Percentiles rank a stretch among this genome's conserved stretches.
These are phyloP conservation scores for Orthosia gothica DNA, from an alignment of 2,888 invertebrate species.

Conservation along the genomic window DNA sequence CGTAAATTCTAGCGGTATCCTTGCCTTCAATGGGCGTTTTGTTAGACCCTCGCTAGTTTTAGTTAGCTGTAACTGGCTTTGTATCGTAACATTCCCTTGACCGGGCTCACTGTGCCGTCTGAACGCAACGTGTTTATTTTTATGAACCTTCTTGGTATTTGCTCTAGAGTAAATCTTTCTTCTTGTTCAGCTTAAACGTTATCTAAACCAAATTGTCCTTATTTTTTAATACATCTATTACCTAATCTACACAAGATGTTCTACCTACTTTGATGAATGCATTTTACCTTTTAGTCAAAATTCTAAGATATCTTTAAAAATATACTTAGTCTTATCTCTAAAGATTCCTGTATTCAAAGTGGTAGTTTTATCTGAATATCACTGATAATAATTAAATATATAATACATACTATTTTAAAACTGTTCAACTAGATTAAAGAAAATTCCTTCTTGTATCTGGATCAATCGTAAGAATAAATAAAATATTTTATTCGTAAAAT, in stretches of 20 bases:
- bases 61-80: slow-evolving; percentile 57
- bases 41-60: slow-evolving; percentile 56
- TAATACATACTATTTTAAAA: slow-evolving; percentile 55
- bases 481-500: slow-evolving; percentile 33
- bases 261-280: slow-evolving; percentile 61
- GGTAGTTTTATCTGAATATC: slow-evolving; percentile 66
- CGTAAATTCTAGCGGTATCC: slow-evolving; percentile 45
- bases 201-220: slow-evolving; percentile 36
- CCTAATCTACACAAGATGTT: slow-evolving; percentile 46
- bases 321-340: slow-evolving; percentile 57
- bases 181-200: slow-evolving; percentile 36
- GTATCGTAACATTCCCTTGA: slow-evolving; percentile 47
- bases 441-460: slow-evolving; percentile 46
- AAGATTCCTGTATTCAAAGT: slow-evolving; percentile 61
- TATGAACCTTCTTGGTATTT: slow-evolving; percentile 14
- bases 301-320: slow-evolving; percentile 58
- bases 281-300: slow-evolving; percentile 55
- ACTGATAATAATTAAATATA: slow-evolving; percentile 64
- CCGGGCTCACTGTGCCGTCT: slow-evolving; percentile 12
- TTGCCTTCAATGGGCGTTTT: slow-evolving; percentile 39
- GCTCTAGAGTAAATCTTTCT: slow-evolving; percentile 13
- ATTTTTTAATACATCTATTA: slow-evolving; percentile 45
- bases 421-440: slow-evolving; percentile 58
- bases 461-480: slow-evolving; percentile 29
- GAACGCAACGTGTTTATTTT: slow-evolving; percentile 35